A percentile compares a stretch with the other conserved stretches of the same genome.
phyloP scores from a whole-genome alignment of 2,797 vertebrate genomes.

The Protosalanx chinensis region DNA sequence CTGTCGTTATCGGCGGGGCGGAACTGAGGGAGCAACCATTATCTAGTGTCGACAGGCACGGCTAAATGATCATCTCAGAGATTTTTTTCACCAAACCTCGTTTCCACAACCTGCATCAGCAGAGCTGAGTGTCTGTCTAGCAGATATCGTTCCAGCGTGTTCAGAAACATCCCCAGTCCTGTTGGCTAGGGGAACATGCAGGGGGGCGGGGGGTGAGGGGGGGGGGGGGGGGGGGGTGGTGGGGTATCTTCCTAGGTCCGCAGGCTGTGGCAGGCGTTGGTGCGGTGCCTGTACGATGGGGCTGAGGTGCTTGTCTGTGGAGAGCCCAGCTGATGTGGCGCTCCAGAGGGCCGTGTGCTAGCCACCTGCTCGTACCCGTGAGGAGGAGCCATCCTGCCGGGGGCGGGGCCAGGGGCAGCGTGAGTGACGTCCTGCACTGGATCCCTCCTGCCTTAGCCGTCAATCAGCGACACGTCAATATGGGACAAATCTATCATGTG shows the following conservation, averaged over 20 bases:
- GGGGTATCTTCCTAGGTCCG: slow-evolving; percentile 14
- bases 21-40: slow-evolving; percentile 90
- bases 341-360: slow-evolving; percentile 10
- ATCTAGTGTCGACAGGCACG: slow-evolving; percentile 74
- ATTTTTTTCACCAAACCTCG: slow-evolving; percentile 35
- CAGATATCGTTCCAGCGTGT: background rate
- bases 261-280: background rate
- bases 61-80: slow-evolving; percentile 58
- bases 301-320: background rate
- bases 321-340: background rate
- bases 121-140: background rate
- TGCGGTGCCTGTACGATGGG: background rate
- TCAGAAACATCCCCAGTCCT: no score
- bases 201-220: slow-evolving; percentile 27
- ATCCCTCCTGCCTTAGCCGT: slow-evolving; percentile 78
- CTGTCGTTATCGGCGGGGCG: background rate
- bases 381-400: no score
- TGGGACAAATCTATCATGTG: slow-evolving; percentile 99
- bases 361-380: no score
- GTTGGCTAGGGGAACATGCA: slow-evolving; percentile 1
- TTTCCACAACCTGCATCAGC: background rate
- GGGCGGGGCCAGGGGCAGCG: no score
- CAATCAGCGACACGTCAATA: slow-evolving; percentile 94
- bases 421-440: background rate
- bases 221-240: background rate